Conservation (phyloP, 2,797 vertebrate species). For the Myotis findleyi region DNA sequence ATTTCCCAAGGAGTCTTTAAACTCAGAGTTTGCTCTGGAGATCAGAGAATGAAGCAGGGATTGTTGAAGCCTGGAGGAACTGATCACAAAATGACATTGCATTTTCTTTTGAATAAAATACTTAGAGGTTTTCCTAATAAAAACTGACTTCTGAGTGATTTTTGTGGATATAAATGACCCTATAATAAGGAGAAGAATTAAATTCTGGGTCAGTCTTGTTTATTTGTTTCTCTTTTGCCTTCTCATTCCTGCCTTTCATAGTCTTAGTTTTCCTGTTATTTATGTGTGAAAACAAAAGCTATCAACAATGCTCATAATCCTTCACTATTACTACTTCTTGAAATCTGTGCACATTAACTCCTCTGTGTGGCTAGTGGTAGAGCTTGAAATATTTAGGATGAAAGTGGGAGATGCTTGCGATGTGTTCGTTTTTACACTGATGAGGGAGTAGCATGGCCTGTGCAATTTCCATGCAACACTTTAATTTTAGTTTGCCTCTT, state of each 20-base stretch:
- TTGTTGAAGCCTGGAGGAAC: not conserved
- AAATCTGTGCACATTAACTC: not conserved
- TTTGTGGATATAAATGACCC: not conserved
- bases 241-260: not conserved
- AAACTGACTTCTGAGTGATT: not conserved
- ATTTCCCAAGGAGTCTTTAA: slow-evolving; percentile 14
- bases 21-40: not conserved
- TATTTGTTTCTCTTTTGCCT: not conserved
- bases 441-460: not conserved
- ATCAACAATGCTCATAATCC: not conserved
- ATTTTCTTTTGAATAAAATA: slow-evolving; percentile 27
- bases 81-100: not conserved
- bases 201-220: not conserved
- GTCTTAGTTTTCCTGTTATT: not conserved
- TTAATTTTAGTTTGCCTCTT: slow-evolving; percentile 3
- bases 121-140: not conserved
- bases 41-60: not conserved
- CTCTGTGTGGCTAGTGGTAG: not conserved
- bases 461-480: not conserved
- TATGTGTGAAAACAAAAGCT: not conserved
- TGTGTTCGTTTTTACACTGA: not conserved
- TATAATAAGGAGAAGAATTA: not conserved
- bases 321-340: not conserved
- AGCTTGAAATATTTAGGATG: not conserved
- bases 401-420: not conserved